Evolutionary conservation across 2,888 invertebrate genomes (phyloP), one percentile per base, ranked within the genome.

Genomic region (Pammene fasciana): DNA sequence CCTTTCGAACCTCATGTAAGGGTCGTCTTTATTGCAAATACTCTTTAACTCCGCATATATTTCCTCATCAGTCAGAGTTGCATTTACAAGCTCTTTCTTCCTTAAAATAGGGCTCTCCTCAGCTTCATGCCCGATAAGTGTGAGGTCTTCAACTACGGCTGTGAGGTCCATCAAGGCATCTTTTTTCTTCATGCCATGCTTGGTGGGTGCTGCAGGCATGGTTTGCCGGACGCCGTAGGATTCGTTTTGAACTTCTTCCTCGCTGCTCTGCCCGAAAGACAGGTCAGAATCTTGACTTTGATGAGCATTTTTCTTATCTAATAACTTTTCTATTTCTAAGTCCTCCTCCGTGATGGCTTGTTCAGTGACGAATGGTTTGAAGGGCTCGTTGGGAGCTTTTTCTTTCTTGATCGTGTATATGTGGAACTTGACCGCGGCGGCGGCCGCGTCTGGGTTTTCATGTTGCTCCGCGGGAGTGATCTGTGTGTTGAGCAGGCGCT

Each of bases 351-450:
- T 95, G 71, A 97, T 96, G 11, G 95, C 94, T 79, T 96, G 95
- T 78, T 96, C 95, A 0, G 97, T 97, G n/a, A 96, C 94, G 74
- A 97, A 95, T 0, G 96, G 96, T 82, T 97, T 97, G 80, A 96
- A 96, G 5, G 94, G 94, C 56, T 95, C 95, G 65, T 94, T 94
- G 56, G 94, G 94, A 59, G 95, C 95, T 77, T 96, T 96, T 80
- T 97, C 96, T 78, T 97, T 96, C 81, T 97, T 97, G 75, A 97
- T 96, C 10, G 96, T 96, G 88, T 97, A 97, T 84, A 97, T 97
- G 84, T 97, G 98, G 83, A 96, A 97, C 81, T 97, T 97, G 65
- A 99, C 95, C 36, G 98, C 99, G 82, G 97, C 97, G 67, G 97
- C 94, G 0, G 97, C 97, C 46, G 98, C 98, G 79, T 95, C 95